Evolutionary conservation across 2,888 invertebrate genomes (phyloP), one percentile per base, ranked within the genome.

Genomic region (Chironomus tentans): DNA sequence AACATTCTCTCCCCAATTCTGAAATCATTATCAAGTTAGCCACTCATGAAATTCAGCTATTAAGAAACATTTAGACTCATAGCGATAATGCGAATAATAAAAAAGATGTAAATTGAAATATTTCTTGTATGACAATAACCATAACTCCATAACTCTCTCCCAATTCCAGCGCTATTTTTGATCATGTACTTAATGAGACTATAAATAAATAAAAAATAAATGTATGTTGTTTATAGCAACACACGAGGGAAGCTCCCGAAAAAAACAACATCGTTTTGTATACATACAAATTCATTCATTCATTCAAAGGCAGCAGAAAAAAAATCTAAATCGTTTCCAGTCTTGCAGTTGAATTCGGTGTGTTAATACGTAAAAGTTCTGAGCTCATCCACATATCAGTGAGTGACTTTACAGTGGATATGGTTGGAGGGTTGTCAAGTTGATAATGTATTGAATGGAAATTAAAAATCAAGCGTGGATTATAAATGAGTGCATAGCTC

Each of bases 251-350:
- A 61, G 56, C 24, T 24, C 24, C 56, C 61, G n/a, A 72, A 46
- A 69, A n/a, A 70, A 70, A 70, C 4, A 22, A 70, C 13, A 50
- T 50, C 50, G 50, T 50, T 50, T 38, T 50, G 50, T 50, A 15
- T 50, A 15, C 22, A n/a, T 46, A 28, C 56, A 72, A 61, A 38
- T 61, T 48, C 48, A 48, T 72, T 72, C 72, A 72, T 28, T 28
- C n/a, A 68, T 24, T 28, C 10, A 38, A 68, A 68, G 13, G 10
- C 24, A 68, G 13, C 10, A 38, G 38, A 13, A 68, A 12, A n/a
- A 68, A 38, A 68, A 4, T 28, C 72, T 61, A 61, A 61, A 72
- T 72, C 24, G 61, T 15, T 72, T 72, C 72, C 72, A 72, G 72
- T 72, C 72, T 48, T 70, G 21, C 21, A n/a, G 22, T 15, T 47